Percentiles rank a stretch among this genome's conserved stretches.
phyloP scores from a whole-genome alignment of 2,888 invertebrate genomes.

The Caenorhabditis afra region DNA sequence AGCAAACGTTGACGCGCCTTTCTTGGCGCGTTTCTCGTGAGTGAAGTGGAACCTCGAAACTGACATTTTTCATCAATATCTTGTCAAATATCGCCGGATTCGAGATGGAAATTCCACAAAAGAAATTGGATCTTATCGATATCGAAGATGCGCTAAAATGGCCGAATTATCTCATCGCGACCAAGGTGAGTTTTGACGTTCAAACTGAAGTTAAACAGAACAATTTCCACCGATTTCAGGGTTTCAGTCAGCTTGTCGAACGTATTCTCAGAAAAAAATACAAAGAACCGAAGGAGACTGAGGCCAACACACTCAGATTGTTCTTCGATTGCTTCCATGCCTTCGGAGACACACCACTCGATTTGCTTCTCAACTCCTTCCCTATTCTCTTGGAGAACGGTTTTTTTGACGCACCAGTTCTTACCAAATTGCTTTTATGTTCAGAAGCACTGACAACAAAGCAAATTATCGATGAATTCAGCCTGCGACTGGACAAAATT shows the following conservation, averaged over 20 bases:
- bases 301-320: background rate
- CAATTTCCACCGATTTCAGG: conserved; percentile 16
- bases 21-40: conserved; percentile 19
- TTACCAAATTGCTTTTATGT: background rate
- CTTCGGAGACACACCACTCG: conserved; percentile 6
- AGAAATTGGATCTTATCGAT: conserved; percentile 17
- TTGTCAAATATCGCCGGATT: conserved; percentile 4
- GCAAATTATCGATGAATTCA: too few relatives aligned
- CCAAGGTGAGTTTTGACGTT: conserved; percentile 9
- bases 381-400: conserved; percentile 6
- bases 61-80: conserved; percentile 7
- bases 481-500: too few relatives aligned
- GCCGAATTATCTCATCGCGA: background rate
- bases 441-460: too few relatives aligned
- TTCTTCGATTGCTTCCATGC: conserved; percentile 35
- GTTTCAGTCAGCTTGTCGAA: conserved; percentile 16
- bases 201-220: too few relatives aligned
- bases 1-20: background rate
- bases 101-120: background rate
- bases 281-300: background rate
- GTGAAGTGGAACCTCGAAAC: conserved; percentile 33
- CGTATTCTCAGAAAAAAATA: background rate
- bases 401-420: background rate
- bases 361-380: conserved; percentile 10
- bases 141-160: conserved; percentile 12